Evolutionary conservation across 2,888 invertebrate genomes (phyloP).

Genomic region (Timema podura): DNA sequence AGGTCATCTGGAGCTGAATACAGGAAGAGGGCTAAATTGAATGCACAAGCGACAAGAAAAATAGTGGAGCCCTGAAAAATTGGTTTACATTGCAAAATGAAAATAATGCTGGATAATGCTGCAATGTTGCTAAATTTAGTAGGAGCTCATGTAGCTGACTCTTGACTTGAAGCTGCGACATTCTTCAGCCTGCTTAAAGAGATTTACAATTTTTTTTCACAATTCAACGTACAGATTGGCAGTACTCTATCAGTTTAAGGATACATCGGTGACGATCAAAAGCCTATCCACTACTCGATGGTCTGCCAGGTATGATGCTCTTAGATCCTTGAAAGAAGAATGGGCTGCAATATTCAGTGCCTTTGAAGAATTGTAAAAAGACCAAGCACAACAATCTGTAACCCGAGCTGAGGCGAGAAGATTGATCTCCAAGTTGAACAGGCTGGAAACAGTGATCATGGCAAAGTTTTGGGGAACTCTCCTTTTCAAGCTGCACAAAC

Average conservation of each 20-base stretch:
- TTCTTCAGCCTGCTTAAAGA: constrained; percentile 4
- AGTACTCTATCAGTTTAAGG: not conserved
- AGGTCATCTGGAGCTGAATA: too few relatives aligned
- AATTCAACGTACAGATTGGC: not conserved
- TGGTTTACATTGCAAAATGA: too few relatives aligned
- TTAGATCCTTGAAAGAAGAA: constrained; percentile 7
- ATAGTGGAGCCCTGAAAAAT: too few relatives aligned
- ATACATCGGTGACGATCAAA: not conserved
- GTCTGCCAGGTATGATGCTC: constrained; percentile 4
- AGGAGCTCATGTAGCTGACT: constrained; percentile 9
- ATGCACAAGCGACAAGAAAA: too few relatives aligned
- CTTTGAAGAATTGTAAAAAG: not conserved
- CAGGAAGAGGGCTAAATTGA: too few relatives aligned
- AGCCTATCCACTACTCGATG: constrained; percentile 5
- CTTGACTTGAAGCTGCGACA: not conserved
- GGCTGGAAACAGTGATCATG: constrained; percentile 5
- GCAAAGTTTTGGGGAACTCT: not conserved
- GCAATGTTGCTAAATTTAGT: too few relatives aligned
- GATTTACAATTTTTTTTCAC: constrained; percentile 2
- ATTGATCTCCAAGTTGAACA: constrained; percentile 7
- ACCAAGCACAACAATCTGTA: not conserved
- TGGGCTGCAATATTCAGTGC: not conserved
- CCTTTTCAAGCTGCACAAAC: not conserved
- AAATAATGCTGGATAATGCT: too few relatives aligned
- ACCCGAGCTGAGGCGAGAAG: not conserved